A percentile compares a stretch with the other conserved stretches of the same genome.
phyloP scores from a whole-genome alignment of 2,888 invertebrate genomes.

The Agonopterix alstromeriana region DNA sequence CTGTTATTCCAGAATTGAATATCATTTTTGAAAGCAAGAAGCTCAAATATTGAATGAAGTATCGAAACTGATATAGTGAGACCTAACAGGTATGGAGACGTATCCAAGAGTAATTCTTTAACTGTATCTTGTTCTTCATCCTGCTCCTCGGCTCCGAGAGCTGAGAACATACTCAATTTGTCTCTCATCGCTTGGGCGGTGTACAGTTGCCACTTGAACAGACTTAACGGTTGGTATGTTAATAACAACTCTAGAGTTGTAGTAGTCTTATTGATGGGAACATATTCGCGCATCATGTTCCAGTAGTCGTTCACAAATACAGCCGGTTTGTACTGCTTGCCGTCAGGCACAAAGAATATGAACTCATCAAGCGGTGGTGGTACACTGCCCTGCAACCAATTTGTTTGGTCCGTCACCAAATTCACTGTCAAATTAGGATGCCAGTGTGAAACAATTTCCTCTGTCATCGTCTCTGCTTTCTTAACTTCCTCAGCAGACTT shows the following conservation, averaged over 20 bases:
- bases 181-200: slow-evolving; percentile 96
- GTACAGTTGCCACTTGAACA: slow-evolving; percentile 99
- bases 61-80: slow-evolving; percentile 95
- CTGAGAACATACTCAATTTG: slow-evolving; percentile 85
- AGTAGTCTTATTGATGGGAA: slow-evolving; percentile 91
- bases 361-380: slow-evolving; percentile 95
- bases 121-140: slow-evolving; percentile 93
- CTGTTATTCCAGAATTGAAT: slow-evolving; percentile 99
- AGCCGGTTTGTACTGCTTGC: slow-evolving; percentile 93
- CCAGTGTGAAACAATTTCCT: slow-evolving; percentile 98
- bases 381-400: slow-evolving; percentile 93
- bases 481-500: slow-evolving; percentile 85
- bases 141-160: slow-evolving; percentile 83
- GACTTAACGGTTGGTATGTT: slow-evolving; percentile 92
- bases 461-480: slow-evolving; percentile 85
- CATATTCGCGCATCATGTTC: slow-evolving; percentile 97
- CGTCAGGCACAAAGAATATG: slow-evolving; percentile 91
- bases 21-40: slow-evolving; percentile 99
- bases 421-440: slow-evolving; percentile 99
- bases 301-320: slow-evolving; percentile 98
- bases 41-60: slow-evolving; percentile 97
- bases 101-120: slow-evolving; percentile 96
- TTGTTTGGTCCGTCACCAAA: slow-evolving; percentile 95
- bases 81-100: slow-evolving; percentile 95
- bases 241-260: slow-evolving; percentile 82